Base-by-base conservation (phyloP, 2,888 invertebrate genomes). In the Platycheirus rosarum region DNA sequence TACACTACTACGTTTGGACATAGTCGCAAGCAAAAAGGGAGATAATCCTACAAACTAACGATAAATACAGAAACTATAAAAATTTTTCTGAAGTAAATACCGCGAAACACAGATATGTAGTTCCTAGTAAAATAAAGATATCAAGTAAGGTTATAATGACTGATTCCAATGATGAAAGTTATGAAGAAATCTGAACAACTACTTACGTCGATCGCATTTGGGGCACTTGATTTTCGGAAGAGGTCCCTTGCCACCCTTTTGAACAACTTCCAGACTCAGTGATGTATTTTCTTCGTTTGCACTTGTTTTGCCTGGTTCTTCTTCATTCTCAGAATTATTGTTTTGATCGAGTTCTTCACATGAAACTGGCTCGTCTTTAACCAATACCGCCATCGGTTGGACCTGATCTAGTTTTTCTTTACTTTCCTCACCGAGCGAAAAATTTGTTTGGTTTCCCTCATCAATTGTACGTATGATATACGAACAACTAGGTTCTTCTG, bases 181-280 rank as follows among this genome's bases (percentile, higher is more conserved):
- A 4, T 40, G n/a, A 40, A 40, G 2, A 40, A 40, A 13, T n/a
- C 2, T 13, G 3, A 40, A 40, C 3, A 13, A 40, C 4, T 5
- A 57, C 85, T 76, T 74, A 88, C 88, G 88, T 84, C 88, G 88
- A 63, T 88, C 86, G 55, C 88, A 88, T 1, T 90, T 82, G 0
- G 88, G 88, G 84, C 93, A 93, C 6, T 91, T 89, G 85, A 93
- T 92, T 46, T 91, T 92, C 23, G 92, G 91, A 32, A 8, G 4
- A 32, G 8, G 4, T 14, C 90, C 89, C 1, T 89, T 86, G 40
- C 88, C 87, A 86, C 93, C 93, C 14, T 88, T 89, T 5, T 85
- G 84, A 5, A 92, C 90, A 84, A 90, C 90, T 85, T 91, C 89
- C 0, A 89, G 90, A 0, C 90, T 86, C 68, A 91, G 93, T 4